Percentiles rank a stretch among this genome's conserved stretches.
These are phyloP conservation scores for Pilophorus perplexus DNA, from an alignment of 2,888 invertebrate species.

Conservation along the genomic window DNA sequence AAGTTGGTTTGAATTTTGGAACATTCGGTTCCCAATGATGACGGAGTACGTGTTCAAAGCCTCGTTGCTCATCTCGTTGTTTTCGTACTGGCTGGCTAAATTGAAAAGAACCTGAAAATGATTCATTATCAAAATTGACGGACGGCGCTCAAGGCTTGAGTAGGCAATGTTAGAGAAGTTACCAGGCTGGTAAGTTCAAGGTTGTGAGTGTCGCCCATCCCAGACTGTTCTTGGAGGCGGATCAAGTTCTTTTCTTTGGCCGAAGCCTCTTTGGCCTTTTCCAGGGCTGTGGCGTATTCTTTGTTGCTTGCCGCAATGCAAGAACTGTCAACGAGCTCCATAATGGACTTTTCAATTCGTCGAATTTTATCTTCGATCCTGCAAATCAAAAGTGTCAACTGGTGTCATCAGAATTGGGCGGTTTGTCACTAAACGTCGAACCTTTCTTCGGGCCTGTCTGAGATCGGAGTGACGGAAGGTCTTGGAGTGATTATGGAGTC, in stretches of 20 bases:
- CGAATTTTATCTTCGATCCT: conserved; percentile 79
- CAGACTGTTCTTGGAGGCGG: conserved; percentile 86
- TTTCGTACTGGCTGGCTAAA: conserved; percentile 89
- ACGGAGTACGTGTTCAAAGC: conserved; percentile 93
- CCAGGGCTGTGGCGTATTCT: conserved; percentile 67
- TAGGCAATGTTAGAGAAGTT: too few relatives aligned
- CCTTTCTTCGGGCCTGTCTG: conserved; percentile 37
- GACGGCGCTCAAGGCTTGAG: too few relatives aligned
- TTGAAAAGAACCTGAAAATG: conserved; percentile 86
- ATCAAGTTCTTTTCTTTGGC: conserved; percentile 86
- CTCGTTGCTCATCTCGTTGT: conserved; percentile 92
- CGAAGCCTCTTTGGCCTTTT: conserved; percentile 95
- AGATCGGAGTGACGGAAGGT: conserved; percentile 26
- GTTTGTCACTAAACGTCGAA: too few relatives aligned
- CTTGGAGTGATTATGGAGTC: conserved; percentile 38
- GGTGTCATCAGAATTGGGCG: too few relatives aligned
- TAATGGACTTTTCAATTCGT: conserved; percentile 83
- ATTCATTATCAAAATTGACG: too few relatives aligned
- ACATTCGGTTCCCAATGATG: conserved; percentile 89
- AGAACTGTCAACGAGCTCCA: conserved; percentile 86
- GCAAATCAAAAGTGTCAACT: too few relatives aligned
- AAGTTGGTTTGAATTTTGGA: conserved; percentile 86
- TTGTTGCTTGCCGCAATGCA: conserved; percentile 67
- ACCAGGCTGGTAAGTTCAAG: conserved; percentile 94
- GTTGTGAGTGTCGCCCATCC: conserved; percentile 86